phyloP scores from a whole-genome alignment of 2,113 vertebrate genomes.

The Thamnophis sirtalis region DNA sequence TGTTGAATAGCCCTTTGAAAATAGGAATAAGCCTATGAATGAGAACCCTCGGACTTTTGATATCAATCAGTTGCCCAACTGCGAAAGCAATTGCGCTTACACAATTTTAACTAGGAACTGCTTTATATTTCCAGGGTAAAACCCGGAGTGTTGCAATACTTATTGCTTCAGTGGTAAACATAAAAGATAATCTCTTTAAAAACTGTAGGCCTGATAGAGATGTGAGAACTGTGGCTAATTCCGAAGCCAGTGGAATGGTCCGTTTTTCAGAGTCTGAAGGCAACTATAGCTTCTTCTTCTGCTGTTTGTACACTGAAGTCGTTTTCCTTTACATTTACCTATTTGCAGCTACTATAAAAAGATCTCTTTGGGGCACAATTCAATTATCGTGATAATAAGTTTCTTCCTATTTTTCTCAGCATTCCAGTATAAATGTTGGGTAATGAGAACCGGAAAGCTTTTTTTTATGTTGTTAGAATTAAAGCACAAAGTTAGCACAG shows the following conservation, averaged over 20 bases:
- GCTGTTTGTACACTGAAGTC: neutral
- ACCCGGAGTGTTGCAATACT: conserved; percentile 21
- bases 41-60: conserved; percentile 23
- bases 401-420: neutral
- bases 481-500: neutral
- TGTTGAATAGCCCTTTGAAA: neutral
- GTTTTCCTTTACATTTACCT: neutral
- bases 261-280: neutral
- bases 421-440: neutral
- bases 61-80: conserved; percentile 8
- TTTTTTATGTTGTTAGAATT: neutral
- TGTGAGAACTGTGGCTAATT: neutral
- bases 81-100: neutral
- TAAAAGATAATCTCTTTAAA: neutral
- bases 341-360: neutral
- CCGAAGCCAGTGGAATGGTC: neutral
- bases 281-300: too few species aligned
- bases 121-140: neutral
- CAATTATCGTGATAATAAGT: neutral
- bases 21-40: neutral
- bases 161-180: neutral
- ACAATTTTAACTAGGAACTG: neutral
- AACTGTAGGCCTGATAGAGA: neutral
- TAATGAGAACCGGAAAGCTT: neutral
- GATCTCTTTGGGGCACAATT: neutral